A percentile compares a stretch with the other conserved stretches of the same genome.
These are phyloP conservation scores for Pentalonia nigronervosa DNA, from an alignment of 1,140 invertebrate genomes.

Conservation along the genomic window DNA sequence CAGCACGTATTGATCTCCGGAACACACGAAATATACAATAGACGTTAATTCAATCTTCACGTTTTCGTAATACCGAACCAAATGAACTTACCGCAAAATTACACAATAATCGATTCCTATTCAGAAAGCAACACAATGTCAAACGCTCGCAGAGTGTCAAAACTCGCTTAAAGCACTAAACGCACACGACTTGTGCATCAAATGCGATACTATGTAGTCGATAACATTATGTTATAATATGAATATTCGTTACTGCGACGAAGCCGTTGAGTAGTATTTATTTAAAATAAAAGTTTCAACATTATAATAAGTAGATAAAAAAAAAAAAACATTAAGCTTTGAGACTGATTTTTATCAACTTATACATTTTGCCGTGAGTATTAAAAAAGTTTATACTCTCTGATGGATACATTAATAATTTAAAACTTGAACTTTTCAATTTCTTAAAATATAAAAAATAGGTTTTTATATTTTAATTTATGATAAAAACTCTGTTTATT, in stretches of 20 bases:
- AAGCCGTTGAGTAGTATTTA: not conserved
- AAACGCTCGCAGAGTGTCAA: not conserved
- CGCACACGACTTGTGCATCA: not conserved
- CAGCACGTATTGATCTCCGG: not conserved
- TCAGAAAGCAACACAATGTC: not conserved
- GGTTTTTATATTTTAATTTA: not conserved
- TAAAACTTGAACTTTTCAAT: constrained; percentile 23
- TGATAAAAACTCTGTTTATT: not conserved
- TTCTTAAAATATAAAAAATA: not conserved
- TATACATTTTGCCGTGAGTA: not conserved
- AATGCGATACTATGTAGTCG: not conserved
- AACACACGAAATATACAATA: not conserved
- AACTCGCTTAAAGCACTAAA: not conserved
- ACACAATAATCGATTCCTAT: not conserved
- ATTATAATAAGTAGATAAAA: constrained; percentile 11
- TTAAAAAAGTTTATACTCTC: not conserved
- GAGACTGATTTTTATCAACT: constrained; percentile 25
- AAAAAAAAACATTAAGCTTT: not conserved
- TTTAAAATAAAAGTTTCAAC: constrained; percentile 22
- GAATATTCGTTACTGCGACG: not conserved
- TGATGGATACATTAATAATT: constrained; percentile 23
- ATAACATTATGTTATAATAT: not conserved
- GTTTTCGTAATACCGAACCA: not conserved
- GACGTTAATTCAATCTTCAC: not conserved
- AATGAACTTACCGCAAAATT: not conserved